Percentiles rank a stretch among this genome's conserved stretches.
phyloP scores from a whole-genome alignment of 2,113 vertebrate species.

The Lynx canadensis region DNA sequence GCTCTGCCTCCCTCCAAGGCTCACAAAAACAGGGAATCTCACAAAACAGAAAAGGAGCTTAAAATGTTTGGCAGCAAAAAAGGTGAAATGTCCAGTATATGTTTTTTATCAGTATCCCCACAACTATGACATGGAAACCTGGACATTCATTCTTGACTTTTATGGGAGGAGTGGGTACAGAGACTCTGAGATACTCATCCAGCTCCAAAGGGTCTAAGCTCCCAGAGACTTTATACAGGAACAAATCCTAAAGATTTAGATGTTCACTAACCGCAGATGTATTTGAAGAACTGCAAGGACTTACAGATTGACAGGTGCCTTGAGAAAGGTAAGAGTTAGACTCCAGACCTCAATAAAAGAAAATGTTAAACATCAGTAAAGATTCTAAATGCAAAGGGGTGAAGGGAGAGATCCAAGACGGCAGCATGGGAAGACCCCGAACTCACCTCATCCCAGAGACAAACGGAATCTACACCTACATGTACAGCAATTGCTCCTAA shows the following conservation, averaged over 20 bases:
- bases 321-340: not conserved
- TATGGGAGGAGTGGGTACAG: not conserved
- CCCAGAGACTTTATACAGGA: not conserved
- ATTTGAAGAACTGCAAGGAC: not conserved
- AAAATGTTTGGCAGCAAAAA: not conserved
- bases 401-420: too few relatives aligned
- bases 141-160: not conserved
- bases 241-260: not conserved
- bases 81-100: not conserved
- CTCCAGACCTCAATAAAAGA: not conserved
- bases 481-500: too few relatives aligned
- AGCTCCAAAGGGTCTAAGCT: not conserved
- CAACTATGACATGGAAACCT: not conserved
- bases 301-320: not conserved
- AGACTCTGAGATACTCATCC: not conserved
- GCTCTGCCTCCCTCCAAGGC: not conserved
- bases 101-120: not conserved
- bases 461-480: too few relatives aligned
- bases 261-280: not conserved
- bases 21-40: not conserved
- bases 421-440: too few relatives aligned
- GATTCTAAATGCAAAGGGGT: not conserved
- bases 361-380: not conserved
- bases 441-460: too few relatives aligned
- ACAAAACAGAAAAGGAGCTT: not conserved